Conservation (phyloP, 2,888 invertebrate genomes). For the Macrosiphum euphorbiae region DNA sequence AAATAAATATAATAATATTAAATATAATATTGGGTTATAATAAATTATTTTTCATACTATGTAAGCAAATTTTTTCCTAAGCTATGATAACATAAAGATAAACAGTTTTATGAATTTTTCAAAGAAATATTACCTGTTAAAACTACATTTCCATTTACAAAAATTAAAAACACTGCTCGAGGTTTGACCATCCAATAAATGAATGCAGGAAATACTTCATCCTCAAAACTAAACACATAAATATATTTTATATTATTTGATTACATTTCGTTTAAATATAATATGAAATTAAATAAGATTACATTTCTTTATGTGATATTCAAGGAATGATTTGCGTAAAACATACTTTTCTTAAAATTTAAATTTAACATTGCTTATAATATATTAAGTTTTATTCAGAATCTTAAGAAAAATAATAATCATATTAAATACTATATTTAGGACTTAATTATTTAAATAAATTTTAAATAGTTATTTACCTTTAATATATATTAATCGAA, state of each 20-base stretch:
- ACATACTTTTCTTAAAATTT: too few species aligned
- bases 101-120: neutral
- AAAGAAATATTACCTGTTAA: conserved; percentile 78
- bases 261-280: too few species aligned
- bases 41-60: neutral
- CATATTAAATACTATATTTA: neutral
- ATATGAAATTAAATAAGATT: too few species aligned
- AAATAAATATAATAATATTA: too few species aligned
- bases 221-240: conserved; percentile 84
- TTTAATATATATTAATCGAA: neutral
- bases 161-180: conserved; percentile 94
- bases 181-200: conserved; percentile 98
- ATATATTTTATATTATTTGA: conserved; percentile 56
- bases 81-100: neutral
- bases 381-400: too few species aligned
- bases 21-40: neutral
- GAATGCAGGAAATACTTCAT: conserved; percentile 98
- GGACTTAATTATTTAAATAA: neutral
- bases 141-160: conserved; percentile 99
- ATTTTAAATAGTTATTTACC: neutral
- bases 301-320: too few species aligned
- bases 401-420: too few species aligned
- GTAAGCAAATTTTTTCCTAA: neutral
- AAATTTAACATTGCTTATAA: too few species aligned
- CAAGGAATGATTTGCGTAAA: too few species aligned